Evolutionary conservation across 2,797 vertebrate genomes (phyloP).

Genomic region (Bovichtus variegatus): DNA sequence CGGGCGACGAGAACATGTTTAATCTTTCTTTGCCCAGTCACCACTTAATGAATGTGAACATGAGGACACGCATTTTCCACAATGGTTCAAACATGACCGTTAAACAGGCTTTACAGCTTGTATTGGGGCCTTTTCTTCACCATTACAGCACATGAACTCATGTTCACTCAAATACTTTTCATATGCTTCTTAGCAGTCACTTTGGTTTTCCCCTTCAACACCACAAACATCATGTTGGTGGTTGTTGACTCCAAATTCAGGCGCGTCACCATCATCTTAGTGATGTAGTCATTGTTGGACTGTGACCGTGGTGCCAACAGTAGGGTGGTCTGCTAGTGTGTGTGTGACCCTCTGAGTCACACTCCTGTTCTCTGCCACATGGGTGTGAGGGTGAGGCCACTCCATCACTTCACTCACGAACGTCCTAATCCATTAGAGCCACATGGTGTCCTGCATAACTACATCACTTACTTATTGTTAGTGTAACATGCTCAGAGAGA

Average conservation of each 20-base stretch:
- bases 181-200: conserved; percentile 41
- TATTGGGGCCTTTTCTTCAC: conserved; percentile 11
- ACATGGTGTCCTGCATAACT: conserved; percentile 20
- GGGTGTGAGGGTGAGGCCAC: conserved; percentile 60
- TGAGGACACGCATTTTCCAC: conserved; percentile 2
- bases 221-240: conserved; percentile 33
- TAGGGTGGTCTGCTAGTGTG: conserved; percentile 47
- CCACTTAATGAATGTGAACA: conserved; percentile 1
- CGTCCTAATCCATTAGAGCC: conserved; percentile 46
- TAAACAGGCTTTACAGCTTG: conserved; percentile 14
- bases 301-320: conserved; percentile 54
- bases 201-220: conserved; percentile 62
- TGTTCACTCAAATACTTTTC: conserved; percentile 50
- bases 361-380: conserved; percentile 50
- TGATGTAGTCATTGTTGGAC: conserved; percentile 61
- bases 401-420: conserved; percentile 49
- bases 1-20: not conserved
- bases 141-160: conserved; percentile 49
- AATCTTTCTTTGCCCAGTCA: not conserved
- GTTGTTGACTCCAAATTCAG: conserved; percentile 45
- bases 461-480: conserved; percentile 41
- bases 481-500: conserved; percentile 18
- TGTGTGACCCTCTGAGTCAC: conserved; percentile 69
- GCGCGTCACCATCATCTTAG: conserved; percentile 55
- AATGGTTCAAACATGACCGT: conserved; percentile 21